Percentiles rank a stretch among this genome's conserved stretches.
These are phyloP conservation scores for Protosalanx chinensis DNA, from an alignment of 2,797 vertebrate genomes.

Conservation along the genomic window DNA sequence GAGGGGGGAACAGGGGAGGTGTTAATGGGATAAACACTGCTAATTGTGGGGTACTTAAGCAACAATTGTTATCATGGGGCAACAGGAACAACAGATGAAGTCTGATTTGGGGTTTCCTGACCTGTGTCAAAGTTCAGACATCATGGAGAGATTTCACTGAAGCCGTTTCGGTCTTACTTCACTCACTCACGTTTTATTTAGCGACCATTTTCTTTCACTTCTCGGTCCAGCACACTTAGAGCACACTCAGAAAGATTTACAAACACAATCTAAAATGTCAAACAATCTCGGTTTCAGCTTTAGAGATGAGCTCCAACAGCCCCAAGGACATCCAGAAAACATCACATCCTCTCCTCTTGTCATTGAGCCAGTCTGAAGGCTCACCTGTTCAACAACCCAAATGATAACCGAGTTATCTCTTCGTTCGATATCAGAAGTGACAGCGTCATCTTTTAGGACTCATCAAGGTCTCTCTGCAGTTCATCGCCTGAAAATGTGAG, in stretches of 20 bases:
- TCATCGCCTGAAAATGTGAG: slow-evolving; percentile 39
- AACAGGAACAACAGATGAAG: slow-evolving; percentile 49
- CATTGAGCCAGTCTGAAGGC: background rate
- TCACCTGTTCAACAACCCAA: slow-evolving; percentile 24
- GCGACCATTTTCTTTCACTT: background rate
- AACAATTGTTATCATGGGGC: slow-evolving; percentile 48
- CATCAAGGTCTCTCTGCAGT: slow-evolving; percentile 53
- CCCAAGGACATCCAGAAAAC: too few species aligned
- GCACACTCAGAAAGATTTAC: too few species aligned
- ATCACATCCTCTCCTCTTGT: too few species aligned
- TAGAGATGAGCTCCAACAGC: too few species aligned
- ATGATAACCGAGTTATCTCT: slow-evolving; percentile 45
- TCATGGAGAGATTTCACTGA: slow-evolving; percentile 10
- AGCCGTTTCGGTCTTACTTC: background rate
- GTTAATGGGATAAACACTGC: slow-evolving; percentile 64
- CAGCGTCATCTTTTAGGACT: slow-evolving; percentile 36
- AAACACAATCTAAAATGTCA: too few species aligned
- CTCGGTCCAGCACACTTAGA: background rate
- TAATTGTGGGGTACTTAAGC: slow-evolving; percentile 57
- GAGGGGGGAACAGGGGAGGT: slow-evolving; percentile 43
- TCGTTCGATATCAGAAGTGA: slow-evolving; percentile 45
- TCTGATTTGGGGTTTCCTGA: slow-evolving; percentile 44
- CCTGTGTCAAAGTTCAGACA: slow-evolving; percentile 32
- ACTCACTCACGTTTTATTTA: background rate
- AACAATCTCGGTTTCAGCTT: too few species aligned